Evolutionary conservation across 2,888 invertebrate species (phyloP).

Genomic region (Cheilosia soror): DNA sequence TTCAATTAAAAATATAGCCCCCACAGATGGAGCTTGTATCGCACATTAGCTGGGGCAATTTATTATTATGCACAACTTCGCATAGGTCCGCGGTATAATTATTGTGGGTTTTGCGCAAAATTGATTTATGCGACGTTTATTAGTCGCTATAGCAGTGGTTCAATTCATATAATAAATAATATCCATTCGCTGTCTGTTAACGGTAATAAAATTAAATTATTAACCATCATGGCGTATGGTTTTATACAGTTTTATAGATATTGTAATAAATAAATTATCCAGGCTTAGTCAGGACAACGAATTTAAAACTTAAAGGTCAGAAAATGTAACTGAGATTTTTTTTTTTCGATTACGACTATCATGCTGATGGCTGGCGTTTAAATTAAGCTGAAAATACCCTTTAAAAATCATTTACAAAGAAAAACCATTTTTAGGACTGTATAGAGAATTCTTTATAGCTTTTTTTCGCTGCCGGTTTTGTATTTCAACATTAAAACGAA

Average conservation of each 20-base stretch:
- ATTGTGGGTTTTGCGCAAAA: constrained; percentile 29
- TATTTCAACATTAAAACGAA: too few relatives aligned
- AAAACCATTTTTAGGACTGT: too few relatives aligned
- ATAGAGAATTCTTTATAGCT: too few relatives aligned
- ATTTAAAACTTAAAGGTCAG: too few relatives aligned
- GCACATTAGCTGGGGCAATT: background rate
- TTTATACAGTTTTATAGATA: background rate
- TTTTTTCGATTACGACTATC: too few relatives aligned
- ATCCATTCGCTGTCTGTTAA: constrained; percentile 32
- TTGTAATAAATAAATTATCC: background rate
- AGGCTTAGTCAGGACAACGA: background rate
- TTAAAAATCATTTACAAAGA: too few relatives aligned
- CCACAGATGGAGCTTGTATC: constrained; percentile 14
- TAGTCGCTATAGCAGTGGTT: constrained; percentile 18
- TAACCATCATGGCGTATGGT: background rate
- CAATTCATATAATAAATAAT: constrained; percentile 4
- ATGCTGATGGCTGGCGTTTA: too few relatives aligned
- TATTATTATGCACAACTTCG: background rate
- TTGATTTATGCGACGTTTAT: constrained; percentile 42
- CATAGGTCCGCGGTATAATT: background rate
- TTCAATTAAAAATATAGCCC: constrained; percentile 2
- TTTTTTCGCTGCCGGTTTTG: too few relatives aligned
- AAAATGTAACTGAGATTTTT: too few relatives aligned
- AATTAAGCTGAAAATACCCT: too few relatives aligned
- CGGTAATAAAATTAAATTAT: constrained; percentile 6